Percentiles rank a stretch among this genome's conserved stretches.
Evolutionary conservation across 2,888 invertebrate species (phyloP).

Genomic region (Cyclophora albipunctata): DNA sequence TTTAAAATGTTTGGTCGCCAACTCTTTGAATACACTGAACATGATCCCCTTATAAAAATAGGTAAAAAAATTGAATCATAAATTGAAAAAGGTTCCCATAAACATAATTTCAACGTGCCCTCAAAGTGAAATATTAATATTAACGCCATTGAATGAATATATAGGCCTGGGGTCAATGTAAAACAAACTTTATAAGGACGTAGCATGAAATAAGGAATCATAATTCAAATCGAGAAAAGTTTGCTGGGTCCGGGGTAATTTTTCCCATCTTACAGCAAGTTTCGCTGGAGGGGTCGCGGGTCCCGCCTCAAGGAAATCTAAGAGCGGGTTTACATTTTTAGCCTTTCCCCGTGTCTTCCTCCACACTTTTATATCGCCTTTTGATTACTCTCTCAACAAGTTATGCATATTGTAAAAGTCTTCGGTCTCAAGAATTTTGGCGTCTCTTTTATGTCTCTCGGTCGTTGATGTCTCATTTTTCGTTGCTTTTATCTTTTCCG

Average conservation of each 20-base stretch:
- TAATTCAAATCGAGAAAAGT: constrained; percentile 76
- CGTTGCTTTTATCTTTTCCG: constrained; percentile 52
- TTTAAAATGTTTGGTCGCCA: too few relatives aligned
- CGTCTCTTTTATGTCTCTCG: constrained; percentile 51
- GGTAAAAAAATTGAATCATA: too few relatives aligned
- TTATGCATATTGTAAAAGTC: constrained; percentile 73
- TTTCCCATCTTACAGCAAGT: constrained; percentile 72
- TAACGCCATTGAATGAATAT: constrained; percentile 46
- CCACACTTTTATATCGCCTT: constrained; percentile 73
- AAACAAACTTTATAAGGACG: constrained; percentile 63
- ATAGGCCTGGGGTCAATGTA: constrained; percentile 45
- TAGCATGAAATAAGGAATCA: constrained; percentile 73
- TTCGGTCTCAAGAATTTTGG: constrained; percentile 57
- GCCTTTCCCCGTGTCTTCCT: constrained; percentile 71
- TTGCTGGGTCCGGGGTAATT: constrained; percentile 64
- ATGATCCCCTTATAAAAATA: too few relatives aligned
- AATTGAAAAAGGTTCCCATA: background rate
- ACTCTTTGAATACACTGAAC: too few relatives aligned
- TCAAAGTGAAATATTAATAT: constrained; percentile 51
- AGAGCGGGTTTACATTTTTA: constrained; percentile 72
- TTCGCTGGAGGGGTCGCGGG: constrained; percentile 63
- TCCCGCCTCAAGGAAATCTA: constrained; percentile 64
- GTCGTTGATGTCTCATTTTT: constrained; percentile 57
- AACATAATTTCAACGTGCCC: constrained; percentile 12
- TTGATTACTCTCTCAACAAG: constrained; percentile 75